phyloP scores from a whole-genome alignment of 2,888 invertebrate genomes.

The Diogma glabrata region DNA sequence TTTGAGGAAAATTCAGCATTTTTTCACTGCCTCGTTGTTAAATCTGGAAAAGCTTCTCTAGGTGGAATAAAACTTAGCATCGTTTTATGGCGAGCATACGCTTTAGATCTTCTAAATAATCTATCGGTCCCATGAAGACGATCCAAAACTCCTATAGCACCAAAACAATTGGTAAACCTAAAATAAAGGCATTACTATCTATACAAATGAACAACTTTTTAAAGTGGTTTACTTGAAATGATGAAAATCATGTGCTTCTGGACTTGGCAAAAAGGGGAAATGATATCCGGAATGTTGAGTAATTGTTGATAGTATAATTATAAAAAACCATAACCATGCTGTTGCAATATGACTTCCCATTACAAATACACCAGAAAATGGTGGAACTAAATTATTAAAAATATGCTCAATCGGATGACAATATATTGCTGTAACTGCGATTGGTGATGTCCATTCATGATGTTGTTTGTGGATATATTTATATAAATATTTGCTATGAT shows the following conservation, averaged over 20 bases:
- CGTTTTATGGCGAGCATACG: constrained; percentile 59
- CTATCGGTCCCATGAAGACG: constrained; percentile 73
- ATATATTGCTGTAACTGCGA: constrained; percentile 68
- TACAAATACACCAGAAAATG: constrained; percentile 58
- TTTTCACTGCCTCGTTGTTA: constrained; percentile 32
- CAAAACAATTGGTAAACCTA: constrained; percentile 77
- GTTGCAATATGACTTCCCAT: constrained; percentile 68
- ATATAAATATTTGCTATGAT: constrained; percentile 63
- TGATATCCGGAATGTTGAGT: constrained; percentile 80
- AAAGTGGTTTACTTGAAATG: constrained; percentile 57
- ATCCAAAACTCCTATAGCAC: constrained; percentile 70
- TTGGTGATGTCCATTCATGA: constrained; percentile 81
- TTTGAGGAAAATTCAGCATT: too few species aligned
- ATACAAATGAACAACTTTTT: too few species aligned
- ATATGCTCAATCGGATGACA: constrained; percentile 70
- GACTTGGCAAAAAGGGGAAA: constrained; percentile 72
- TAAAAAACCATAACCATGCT: constrained; percentile 64
- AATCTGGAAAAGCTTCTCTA: constrained; percentile 55
- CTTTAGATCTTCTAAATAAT: constrained; percentile 57
- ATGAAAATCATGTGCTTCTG: constrained; percentile 80
- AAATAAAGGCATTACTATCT: too few species aligned
- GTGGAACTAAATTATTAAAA: constrained; percentile 65
- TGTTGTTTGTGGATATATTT: constrained; percentile 75
- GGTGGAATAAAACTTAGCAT: constrained; percentile 55
- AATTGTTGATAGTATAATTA: constrained; percentile 66